phyloP scores from a whole-genome alignment of 2,113 vertebrate genomes.

The Leucopsar rothschildi region DNA sequence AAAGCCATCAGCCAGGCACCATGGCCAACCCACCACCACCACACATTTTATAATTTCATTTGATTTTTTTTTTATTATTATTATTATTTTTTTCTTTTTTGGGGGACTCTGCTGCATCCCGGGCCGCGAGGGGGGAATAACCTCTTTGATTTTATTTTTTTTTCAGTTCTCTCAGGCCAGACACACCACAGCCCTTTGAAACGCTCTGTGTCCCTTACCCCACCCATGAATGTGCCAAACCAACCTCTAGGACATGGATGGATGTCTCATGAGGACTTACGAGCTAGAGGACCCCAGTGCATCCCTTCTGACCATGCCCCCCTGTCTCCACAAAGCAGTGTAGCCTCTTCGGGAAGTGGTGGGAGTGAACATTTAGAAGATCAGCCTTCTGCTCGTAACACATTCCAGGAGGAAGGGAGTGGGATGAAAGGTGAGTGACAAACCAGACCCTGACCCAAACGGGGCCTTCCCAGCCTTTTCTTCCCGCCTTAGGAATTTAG shows the following conservation, averaged over 20 bases:
- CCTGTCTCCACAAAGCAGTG: conserved; percentile 98
- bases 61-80: not conserved
- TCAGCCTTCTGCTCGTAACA: conserved; percentile 86
- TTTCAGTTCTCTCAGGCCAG: conserved; percentile 90
- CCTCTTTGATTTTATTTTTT: conserved; percentile 72
- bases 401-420: conserved; percentile 97
- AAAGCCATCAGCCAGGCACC: not conserved
- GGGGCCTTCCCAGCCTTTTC: not conserved
- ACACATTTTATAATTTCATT: not conserved
- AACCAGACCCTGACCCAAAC: not conserved
- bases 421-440: conserved; percentile 96
- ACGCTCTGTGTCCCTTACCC: conserved; percentile 98
- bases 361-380: conserved; percentile 99
- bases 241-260: conserved; percentile 95
- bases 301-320: conserved; percentile 93
- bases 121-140: conserved; percentile 73
- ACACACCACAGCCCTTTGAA: conserved; percentile 97
- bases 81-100: not conserved
- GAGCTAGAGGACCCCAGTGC: conserved; percentile 85
- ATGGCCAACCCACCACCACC: not conserved
- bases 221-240: conserved; percentile 94
- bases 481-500: not conserved
- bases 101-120: conserved; percentile 64
- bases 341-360: conserved; percentile 97
- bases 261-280: conserved; percentile 99